These are phyloP conservation scores for Scophthalmus maximus DNA, from an alignment of 2,113 vertebrate genomes.

Conservation along the genomic window DNA sequence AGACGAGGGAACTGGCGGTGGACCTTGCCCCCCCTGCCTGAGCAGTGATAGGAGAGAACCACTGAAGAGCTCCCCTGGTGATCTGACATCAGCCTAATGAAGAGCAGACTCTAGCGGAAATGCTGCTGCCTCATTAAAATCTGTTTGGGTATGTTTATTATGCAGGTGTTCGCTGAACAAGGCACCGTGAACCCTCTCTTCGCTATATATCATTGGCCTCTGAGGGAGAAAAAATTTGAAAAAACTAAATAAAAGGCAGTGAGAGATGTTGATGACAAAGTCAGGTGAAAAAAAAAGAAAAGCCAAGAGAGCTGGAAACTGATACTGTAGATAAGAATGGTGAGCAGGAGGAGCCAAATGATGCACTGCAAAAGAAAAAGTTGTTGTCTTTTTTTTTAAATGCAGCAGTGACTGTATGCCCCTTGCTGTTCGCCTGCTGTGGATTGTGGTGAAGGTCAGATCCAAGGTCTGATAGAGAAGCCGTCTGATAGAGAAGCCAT, in stretches of 20 bases:
- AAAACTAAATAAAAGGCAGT: not conserved
- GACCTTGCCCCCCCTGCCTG: slow-evolving; percentile 9
- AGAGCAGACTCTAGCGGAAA: slow-evolving; percentile 50
- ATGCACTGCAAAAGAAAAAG: slow-evolving; percentile 21
- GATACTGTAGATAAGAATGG: slow-evolving; percentile 14
- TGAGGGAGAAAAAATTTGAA: slow-evolving; percentile 4
- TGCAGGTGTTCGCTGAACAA: slow-evolving; percentile 35
- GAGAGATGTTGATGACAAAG: slow-evolving; percentile 2
- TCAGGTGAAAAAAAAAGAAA: not conserved
- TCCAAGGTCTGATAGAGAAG: slow-evolving; percentile 7
- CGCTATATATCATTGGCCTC: slow-evolving; percentile 27
- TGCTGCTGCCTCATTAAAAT: slow-evolving; percentile 58
- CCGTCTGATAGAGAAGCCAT: too few relatives aligned
- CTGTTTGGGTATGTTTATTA: slow-evolving; percentile 38
- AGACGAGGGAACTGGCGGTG: slow-evolving; percentile 20
- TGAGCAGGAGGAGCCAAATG: slow-evolving; percentile 16
- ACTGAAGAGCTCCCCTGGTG: slow-evolving; percentile 27
- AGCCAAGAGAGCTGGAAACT: slow-evolving; percentile 1
- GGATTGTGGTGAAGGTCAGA: slow-evolving; percentile 21
- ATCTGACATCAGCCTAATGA: slow-evolving; percentile 55
- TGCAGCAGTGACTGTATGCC: not conserved
- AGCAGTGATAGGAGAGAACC: slow-evolving; percentile 36
- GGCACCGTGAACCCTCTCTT: slow-evolving; percentile 25
- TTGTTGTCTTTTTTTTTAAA: not conserved
- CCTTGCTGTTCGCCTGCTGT: slow-evolving; percentile 1